Evolutionary conservation across 1,140 invertebrate genomes (phyloP), one percentile per base, ranked within the genome.

Genomic region (Chrysoperla carnea): DNA sequence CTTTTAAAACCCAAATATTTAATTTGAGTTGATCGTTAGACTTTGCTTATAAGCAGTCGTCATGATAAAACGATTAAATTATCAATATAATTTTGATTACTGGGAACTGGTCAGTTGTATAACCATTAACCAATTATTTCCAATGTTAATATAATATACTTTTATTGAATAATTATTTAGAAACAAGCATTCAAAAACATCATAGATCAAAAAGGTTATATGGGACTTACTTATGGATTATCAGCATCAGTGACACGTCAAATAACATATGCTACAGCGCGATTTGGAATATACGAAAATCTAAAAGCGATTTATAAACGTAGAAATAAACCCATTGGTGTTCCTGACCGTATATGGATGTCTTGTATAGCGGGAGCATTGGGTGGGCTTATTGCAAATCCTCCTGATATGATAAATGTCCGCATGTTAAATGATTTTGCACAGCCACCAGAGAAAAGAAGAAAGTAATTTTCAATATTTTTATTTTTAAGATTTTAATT

Each of bases 401-500:
- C 95, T 8, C 91, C 85, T 27, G 96, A 99, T 69, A 76, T 99
- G 66, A 79, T 99, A 38, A 99, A 99, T 67, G 96, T 99, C 8
- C 71, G 91, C 48, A 99, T 99, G 96, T 96, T 99, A 63, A 99
- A 99, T 69, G 96, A 99, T 68, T 79, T 98, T 8, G 99, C 98
- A 69, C 62, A 99, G 28, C 78, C 90, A 15, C 51, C 61, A 41
- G 85, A 92, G 35, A 69, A 84, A 55, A 72, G 94, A 54, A 76
- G 96, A 73, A 98, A 98, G 90, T 95, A 70, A 75, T 76, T n/a
- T n/a, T n/a, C n/a, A n/a, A n/a, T n/a, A n/a, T n/a, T n/a, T n/a
- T n/a, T n/a, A n/a, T n/a, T n/a, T n/a, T n/a, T n/a, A n/a, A n/a
- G n/a, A n/a, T n/a, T n/a, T n/a, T n/a, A n/a, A n/a, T n/a, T n/a